Conservation (phyloP, 2,113 vertebrate species). For the Pogonocichla stellata region DNA sequence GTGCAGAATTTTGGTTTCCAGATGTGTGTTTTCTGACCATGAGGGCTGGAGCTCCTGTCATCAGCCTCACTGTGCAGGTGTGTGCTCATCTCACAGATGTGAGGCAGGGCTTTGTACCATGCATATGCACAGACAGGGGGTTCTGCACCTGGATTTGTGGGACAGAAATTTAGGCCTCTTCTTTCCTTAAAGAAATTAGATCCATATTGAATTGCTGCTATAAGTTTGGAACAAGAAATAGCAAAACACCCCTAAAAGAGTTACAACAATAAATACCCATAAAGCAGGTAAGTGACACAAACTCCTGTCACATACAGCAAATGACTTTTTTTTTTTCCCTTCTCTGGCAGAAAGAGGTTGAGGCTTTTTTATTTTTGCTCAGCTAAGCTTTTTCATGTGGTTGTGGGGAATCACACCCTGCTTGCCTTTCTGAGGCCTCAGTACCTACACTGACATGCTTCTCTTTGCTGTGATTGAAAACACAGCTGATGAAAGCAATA, state of each 20-base stretch:
- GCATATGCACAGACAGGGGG: fast-evolving
- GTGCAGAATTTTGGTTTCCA: background rate
- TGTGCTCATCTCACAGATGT: fast-evolving
- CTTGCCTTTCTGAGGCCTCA: background rate
- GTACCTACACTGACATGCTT: background rate
- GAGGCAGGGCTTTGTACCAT: background rate
- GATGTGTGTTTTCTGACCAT: background rate
- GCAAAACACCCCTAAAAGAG: background rate
- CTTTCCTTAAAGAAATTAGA: background rate
- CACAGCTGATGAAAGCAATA: background rate
- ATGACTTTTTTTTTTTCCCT: background rate
- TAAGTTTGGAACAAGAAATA: background rate
- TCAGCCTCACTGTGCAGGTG: background rate
- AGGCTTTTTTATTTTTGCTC: background rate
- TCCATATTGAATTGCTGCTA: background rate
- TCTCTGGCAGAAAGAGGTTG: background rate
- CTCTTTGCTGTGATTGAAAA: background rate
- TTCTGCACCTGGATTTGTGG: background rate
- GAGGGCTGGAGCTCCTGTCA: background rate
- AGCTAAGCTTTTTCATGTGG: background rate
- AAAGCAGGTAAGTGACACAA: background rate
- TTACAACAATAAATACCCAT: background rate
- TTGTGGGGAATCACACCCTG: background rate
- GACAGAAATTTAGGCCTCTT: background rate
- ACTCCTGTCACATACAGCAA: background rate